Evolutionary conservation across 1,140 invertebrate species (phyloP), one percentile per base, ranked within the genome.

Genomic region (Nasonia giraulti): DNA sequence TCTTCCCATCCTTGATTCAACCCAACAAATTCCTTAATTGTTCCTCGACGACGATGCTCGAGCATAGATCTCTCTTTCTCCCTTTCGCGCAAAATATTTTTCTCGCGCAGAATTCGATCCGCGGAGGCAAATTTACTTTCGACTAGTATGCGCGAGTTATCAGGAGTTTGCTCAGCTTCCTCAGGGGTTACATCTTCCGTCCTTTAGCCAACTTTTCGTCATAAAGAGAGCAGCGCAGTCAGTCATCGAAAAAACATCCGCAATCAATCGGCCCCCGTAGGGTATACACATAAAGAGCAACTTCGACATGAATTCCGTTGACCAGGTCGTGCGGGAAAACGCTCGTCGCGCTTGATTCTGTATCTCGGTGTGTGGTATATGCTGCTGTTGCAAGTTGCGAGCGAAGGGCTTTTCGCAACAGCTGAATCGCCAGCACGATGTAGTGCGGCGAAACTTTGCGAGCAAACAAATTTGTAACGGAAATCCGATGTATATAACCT

Each of bases 381-480:
- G 88, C 87, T 87, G 89, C 89, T 89, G 88, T 87, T 6, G 27
- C 86, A 90, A 91, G 87, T 91, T 91, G 89, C 89, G 88, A 85
- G 89, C 89, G 89, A 90, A 89, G 89, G 89, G 88, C 87, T 90
- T 91, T 4, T 37, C 27, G 89, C 89, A 90, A 89, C 89, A 90
- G 91, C 90, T 90, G 90, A 91, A 90, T 92, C 89, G 91, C 87
- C 87, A 87, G 82, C 90, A 87, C 90, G 91, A 90, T 90, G 91
- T 91, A 92, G 87, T 89, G 90, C 88, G 89, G 89, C 89, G 86
- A 91, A 91, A 92, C 90, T 92, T 92, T 90, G 89, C 90, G 88
- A 37, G 88, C 91, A 92, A 92, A 92, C 92, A 92, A 92, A 92
- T 92, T 90, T 90, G 88, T 89, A 87, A 88, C 89, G 90, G 90